Conservation (phyloP, 2,888 invertebrate species). For the Oscheius sp. region DNA sequence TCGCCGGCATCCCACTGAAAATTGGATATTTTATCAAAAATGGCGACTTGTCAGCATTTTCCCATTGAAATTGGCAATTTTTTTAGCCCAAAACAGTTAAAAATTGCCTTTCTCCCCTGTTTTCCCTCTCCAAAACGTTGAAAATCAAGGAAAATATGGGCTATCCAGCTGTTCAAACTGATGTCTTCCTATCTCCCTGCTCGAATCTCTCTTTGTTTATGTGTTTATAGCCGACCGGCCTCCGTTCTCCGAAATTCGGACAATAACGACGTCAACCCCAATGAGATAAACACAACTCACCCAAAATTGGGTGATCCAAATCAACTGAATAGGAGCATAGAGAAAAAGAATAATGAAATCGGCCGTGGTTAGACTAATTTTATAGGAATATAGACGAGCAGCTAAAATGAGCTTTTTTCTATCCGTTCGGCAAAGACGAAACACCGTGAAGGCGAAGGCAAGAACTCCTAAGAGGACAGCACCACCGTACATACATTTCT, state of each 20-base stretch:
- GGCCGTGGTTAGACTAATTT: constrained; percentile 57
- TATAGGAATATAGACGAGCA: constrained; percentile 56
- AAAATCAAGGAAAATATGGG: no score
- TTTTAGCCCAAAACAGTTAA: background rate
- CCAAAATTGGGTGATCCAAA: constrained; percentile 59
- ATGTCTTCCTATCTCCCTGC: background rate
- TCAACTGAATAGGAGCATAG: constrained; percentile 61
- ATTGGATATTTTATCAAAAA: no score
- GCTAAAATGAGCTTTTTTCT: constrained; percentile 52
- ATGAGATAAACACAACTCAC: constrained; percentile 34
- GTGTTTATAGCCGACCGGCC: background rate
- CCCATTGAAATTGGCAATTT: background rate
- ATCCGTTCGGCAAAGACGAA: constrained; percentile 43
- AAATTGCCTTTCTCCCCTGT: no score
- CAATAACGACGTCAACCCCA: no score
- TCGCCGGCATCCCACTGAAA: constrained; percentile 62
- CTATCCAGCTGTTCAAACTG: no score
- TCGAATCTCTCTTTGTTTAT: background rate
- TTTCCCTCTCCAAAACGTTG: no score
- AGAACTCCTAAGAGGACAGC: constrained; percentile 49
- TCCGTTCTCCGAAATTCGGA: no score
- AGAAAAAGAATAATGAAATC: constrained; percentile 59
- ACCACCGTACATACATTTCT: constrained; percentile 57
- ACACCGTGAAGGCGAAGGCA: constrained; percentile 50
- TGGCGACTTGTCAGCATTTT: no score